phyloP scores from a whole-genome alignment of 2,113 vertebrate species.

The Scopus umbretta region DNA sequence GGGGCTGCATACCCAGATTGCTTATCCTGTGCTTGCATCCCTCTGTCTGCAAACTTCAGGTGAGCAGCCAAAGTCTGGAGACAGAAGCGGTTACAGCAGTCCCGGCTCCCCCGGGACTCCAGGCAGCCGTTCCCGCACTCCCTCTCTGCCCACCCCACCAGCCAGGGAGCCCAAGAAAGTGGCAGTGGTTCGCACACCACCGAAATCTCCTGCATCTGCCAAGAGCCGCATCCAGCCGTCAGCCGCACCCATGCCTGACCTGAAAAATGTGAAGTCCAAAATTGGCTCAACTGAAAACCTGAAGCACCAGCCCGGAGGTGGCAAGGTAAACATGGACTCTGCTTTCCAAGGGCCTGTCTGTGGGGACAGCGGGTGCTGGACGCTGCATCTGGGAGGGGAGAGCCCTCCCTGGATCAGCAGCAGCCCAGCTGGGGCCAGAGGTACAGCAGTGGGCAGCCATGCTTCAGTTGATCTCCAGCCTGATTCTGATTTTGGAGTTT shows the following conservation, averaged over 20 bases:
- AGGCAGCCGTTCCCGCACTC: constrained; percentile 82
- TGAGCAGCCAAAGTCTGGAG: constrained; percentile 82
- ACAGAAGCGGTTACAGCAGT: constrained; percentile 91
- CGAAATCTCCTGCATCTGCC: constrained; percentile 90
- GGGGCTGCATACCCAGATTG: accelerated
- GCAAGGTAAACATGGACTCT: constrained; percentile 77
- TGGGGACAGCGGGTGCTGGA: background rate
- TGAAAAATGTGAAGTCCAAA: constrained; percentile 92
- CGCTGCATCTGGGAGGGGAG: accelerated
- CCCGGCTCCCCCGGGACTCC: constrained; percentile 92
- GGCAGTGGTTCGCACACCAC: constrained; percentile 91
- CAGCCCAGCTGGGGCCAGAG: background rate
- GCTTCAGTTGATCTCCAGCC: background rate
- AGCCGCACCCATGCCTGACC: constrained; percentile 86
- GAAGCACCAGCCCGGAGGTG: constrained; percentile 94
- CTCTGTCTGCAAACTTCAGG: constrained; percentile 18
- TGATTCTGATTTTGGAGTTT: background rate
- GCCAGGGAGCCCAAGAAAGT: constrained; percentile 91
- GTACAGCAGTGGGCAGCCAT: background rate
- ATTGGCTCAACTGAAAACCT: constrained; percentile 95
- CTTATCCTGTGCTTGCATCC: background rate
- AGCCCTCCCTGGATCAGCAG: background rate
- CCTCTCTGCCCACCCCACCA: constrained; percentile 80
- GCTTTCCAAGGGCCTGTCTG: background rate
- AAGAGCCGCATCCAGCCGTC: constrained; percentile 83